Base-by-base conservation (phyloP, 2,888 invertebrate genomes). In the Uropetala carovei region DNA sequence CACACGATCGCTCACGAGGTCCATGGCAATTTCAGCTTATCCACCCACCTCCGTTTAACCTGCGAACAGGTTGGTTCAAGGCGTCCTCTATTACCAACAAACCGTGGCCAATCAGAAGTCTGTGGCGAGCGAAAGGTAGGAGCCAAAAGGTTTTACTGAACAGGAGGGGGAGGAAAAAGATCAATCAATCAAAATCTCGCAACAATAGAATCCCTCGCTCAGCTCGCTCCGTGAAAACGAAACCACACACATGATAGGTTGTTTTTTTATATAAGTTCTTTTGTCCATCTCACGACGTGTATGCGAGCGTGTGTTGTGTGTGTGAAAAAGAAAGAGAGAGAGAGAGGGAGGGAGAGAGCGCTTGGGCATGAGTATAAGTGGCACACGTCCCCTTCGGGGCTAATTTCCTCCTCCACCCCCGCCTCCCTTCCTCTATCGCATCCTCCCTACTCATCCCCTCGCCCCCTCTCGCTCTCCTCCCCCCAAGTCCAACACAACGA, bases 351-450 rank as follows among this genome's bases (percentile, higher is more conserved):
- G 7, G 68, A 18, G 83, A n/a, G 83, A 7, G 83, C 43, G 57
- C 56, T n/a, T 57, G 83, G 83, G 5, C 56, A 5, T 18, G 18
- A 18, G 30, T 18, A 18, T 89, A 89, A 89, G 64, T 68, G 89
- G 89, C 68, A 43, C 64, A 64, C 89, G n/a, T 89, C 89, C 89
- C 89, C 86, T 64, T 60, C 18, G 89, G 89, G 56, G 64, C 30
- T 64, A 68, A 60, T 43, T 86, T 86, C 59, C 60, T 86, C 64
- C 86, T 16, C 13, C 13, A 0, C n/a, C 60, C 64, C 89, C 89
- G 60, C 60, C 64, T 56, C 89, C 59, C 14, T 22, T 9, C 58
- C 8, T 14, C 56, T 14, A 84, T n/a, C 30, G 43, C 16, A 18
- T 56, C 84, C n/a, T 57, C 57, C 56, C 27, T 11, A 75, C 75